These are phyloP conservation scores for Rousettus madagascariensis DNA, from an alignment of 2,797 vertebrate genomes.

Conservation along the genomic window DNA sequence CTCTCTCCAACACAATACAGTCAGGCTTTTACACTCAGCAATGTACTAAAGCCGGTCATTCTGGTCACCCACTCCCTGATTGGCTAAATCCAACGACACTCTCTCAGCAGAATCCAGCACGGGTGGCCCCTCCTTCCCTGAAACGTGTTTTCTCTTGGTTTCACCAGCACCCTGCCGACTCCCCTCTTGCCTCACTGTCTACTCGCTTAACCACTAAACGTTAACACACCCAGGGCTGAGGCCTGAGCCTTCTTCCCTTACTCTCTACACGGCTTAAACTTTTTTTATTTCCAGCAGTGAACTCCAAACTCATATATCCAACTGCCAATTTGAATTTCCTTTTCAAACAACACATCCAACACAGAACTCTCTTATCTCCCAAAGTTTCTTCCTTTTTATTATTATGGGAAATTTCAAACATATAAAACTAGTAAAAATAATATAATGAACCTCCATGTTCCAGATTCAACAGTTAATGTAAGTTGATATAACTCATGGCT, in stretches of 20 bases:
- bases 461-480: neutral
- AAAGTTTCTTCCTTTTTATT: neutral
- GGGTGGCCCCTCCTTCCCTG: neutral
- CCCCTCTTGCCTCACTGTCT: neutral
- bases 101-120: too few relatives aligned
- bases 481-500: neutral
- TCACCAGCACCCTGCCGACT: neutral
- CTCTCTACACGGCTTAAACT: neutral
- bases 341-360: neutral
- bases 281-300: neutral
- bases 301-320: neutral
- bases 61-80: neutral
- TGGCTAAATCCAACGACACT: accelerated
- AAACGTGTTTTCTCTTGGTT: neutral
- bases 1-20: neutral
- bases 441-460: neutral
- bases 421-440: neutral
- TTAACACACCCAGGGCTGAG: neutral
- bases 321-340: neutral
- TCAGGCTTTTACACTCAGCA: neutral
- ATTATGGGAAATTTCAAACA: neutral
- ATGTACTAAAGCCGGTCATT: neutral
- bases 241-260: neutral
- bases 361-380: neutral
- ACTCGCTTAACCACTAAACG: neutral